Evolutionary conservation across 1,140 invertebrate genomes (phyloP).

Genomic region (Belonocnema kinseyi): DNA sequence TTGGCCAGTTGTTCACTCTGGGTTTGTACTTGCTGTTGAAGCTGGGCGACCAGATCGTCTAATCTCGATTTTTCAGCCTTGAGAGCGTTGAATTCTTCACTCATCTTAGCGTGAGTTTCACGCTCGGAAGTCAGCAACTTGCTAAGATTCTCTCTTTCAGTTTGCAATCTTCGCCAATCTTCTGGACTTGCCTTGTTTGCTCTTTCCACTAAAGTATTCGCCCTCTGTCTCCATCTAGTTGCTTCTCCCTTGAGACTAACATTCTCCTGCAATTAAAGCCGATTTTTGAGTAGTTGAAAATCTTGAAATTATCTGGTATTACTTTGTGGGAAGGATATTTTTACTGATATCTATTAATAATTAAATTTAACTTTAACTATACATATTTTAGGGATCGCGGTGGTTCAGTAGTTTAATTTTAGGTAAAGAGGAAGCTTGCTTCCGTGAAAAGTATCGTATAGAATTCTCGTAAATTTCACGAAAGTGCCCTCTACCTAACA

Average conservation of each 20-base stretch:
- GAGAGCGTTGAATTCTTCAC: conserved; percentile 79
- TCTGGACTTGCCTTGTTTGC: conserved; percentile 93
- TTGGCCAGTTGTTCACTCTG: conserved; percentile 75
- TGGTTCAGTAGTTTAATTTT: no score
- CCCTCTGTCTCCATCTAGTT: conserved; percentile 85
- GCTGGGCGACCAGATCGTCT: conserved; percentile 82
- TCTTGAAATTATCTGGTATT: no score
- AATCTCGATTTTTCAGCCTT: conserved; percentile 84
- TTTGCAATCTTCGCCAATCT: conserved; percentile 92
- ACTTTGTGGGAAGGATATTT: no score
- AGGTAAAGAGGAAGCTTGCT: no score
- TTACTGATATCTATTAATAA: no score
- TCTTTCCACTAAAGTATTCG: conserved; percentile 92
- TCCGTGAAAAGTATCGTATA: no score
- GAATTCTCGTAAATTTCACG: no score
- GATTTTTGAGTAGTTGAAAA: conserved; percentile 76
- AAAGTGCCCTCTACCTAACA: no score
- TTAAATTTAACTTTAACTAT: no score
- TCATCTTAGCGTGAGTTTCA: conserved; percentile 80
- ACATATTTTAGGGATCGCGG: no score
- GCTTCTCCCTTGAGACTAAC: conserved; percentile 83
- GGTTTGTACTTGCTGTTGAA: conserved; percentile 77
- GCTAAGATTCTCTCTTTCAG: conserved; percentile 85
- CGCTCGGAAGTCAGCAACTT: conserved; percentile 86
- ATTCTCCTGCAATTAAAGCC: conserved; percentile 77